These are phyloP conservation scores for Lasioglossum morio DNA, from an alignment of 2,888 invertebrate genomes.

Conservation along the genomic window DNA sequence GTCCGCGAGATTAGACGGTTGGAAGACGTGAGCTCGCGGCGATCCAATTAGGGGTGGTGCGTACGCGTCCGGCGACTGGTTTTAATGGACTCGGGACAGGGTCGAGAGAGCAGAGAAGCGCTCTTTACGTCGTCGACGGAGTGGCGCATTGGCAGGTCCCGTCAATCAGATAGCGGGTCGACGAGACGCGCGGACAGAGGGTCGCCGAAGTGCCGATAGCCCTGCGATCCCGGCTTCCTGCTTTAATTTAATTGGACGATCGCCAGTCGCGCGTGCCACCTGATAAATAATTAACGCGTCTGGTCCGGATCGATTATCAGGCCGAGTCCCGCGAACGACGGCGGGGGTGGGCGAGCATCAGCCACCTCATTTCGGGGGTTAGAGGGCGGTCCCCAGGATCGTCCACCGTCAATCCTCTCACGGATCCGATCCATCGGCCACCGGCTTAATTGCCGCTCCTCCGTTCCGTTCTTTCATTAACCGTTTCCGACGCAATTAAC, in stretches of 20 bases:
- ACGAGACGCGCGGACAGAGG: conserved; percentile 62
- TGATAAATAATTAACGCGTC: conserved; percentile 77
- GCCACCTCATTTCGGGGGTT: not conserved
- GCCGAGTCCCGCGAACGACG: conserved; percentile 36
- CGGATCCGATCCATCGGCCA: conserved; percentile 4
- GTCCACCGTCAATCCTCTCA: not conserved
- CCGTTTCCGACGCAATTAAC: conserved; percentile 35
- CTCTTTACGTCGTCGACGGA: conserved; percentile 33
- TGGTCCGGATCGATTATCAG: conserved; percentile 73
- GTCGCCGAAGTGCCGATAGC: conserved; percentile 74
- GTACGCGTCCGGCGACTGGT: conserved; percentile 67
- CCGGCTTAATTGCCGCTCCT: conserved; percentile 21
- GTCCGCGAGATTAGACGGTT: conserved; percentile 3
- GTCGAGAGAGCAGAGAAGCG: conserved; percentile 45
- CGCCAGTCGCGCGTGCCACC: conserved; percentile 76
- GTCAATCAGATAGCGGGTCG: conserved; percentile 71
- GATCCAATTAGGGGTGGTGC: conserved; percentile 66
- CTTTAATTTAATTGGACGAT: conserved; percentile 77
- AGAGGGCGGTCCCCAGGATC: not conserved
- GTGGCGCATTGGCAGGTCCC: conserved; percentile 70
- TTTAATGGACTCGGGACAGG: conserved; percentile 65
- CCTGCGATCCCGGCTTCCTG: conserved; percentile 73
- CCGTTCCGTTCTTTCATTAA: conserved; percentile 23
- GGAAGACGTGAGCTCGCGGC: conserved; percentile 29
- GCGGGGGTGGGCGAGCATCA: not conserved